Evolutionary conservation across 2,888 invertebrate species (phyloP).

Genomic region (Anorthoa munda): DNA sequence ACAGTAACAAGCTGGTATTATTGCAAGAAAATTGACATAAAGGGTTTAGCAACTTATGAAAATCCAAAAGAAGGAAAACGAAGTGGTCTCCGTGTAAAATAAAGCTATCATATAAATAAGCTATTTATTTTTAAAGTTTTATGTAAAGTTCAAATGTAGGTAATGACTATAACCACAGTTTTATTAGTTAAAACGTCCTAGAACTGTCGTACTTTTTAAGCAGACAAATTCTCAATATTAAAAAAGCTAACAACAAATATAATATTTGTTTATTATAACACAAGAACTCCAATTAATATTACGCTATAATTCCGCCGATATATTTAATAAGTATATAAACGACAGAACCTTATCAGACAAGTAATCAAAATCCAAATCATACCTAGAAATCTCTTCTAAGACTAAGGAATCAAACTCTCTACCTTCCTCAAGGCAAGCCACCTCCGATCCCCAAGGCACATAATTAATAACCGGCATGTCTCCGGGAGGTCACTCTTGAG

Average conservation of each 20-base stretch:
- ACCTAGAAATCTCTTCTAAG: neutral
- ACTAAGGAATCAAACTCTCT: constrained; percentile 7
- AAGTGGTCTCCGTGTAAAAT: neutral
- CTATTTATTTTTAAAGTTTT: too few relatives aligned
- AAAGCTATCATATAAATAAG: too few relatives aligned
- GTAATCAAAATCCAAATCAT: neutral
- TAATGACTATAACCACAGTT: neutral
- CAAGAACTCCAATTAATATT: too few relatives aligned
- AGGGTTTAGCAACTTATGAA: neutral
- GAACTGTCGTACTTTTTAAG: too few relatives aligned
- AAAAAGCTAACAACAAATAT: too few relatives aligned
- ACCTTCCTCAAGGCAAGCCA: neutral
- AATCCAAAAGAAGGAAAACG: too few relatives aligned
- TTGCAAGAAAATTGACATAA: neutral
- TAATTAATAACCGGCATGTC: constrained; percentile 62
- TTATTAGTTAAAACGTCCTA: too few relatives aligned
- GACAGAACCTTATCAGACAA: neutral
- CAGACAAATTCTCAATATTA: neutral
- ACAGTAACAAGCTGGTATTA: neutral
- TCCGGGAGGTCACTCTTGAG: constrained; percentile 61
- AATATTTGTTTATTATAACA: too few relatives aligned
- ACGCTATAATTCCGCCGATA: too few relatives aligned
- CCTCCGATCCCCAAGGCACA: constrained; percentile 39
- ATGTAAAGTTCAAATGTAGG: too few relatives aligned
- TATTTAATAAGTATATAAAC: too few relatives aligned